These are phyloP conservation scores for Pandion haliaetus DNA, from an alignment of 2,113 vertebrate species.

Conservation along the genomic window DNA sequence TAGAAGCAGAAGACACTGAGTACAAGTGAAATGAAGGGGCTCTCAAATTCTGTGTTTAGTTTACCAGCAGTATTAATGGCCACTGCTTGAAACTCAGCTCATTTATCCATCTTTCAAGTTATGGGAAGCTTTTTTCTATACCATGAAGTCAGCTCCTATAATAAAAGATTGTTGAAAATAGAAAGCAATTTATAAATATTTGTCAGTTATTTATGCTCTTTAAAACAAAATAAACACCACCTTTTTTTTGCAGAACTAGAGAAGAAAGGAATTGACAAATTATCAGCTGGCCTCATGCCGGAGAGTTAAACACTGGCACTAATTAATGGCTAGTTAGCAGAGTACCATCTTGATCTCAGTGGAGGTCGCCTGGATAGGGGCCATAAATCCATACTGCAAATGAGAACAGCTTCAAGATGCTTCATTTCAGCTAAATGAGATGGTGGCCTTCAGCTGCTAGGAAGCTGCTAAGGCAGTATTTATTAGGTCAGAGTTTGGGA, in stretches of 20 bases:
- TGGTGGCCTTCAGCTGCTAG: not conserved
- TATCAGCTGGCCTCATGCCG: not conserved
- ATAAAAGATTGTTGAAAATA: not conserved
- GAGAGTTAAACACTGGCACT: not conserved
- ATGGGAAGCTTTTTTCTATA: not conserved
- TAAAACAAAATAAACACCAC: fast-evolving
- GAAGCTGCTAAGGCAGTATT: not conserved
- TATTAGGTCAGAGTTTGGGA: not conserved
- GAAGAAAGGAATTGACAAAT: not conserved
- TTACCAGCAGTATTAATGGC: not conserved
- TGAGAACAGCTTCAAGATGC: not conserved
- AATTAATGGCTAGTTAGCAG: slow-evolving; percentile 11
- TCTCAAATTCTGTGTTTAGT: not conserved
- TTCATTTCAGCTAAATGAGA: not conserved
- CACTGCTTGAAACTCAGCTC: not conserved
- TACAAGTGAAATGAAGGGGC: not conserved
- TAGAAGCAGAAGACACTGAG: not conserved
- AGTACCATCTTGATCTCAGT: slow-evolving; percentile 15
- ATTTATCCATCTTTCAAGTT: not conserved
- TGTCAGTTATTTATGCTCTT: not conserved
- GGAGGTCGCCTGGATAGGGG: not conserved
- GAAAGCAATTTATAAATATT: not conserved
- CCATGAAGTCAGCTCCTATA: not conserved
- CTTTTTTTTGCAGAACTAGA: not conserved
- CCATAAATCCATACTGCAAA: not conserved